Conservation (phyloP, 2,888 invertebrate species). For the Drepanosiphum platanoidis region DNA sequence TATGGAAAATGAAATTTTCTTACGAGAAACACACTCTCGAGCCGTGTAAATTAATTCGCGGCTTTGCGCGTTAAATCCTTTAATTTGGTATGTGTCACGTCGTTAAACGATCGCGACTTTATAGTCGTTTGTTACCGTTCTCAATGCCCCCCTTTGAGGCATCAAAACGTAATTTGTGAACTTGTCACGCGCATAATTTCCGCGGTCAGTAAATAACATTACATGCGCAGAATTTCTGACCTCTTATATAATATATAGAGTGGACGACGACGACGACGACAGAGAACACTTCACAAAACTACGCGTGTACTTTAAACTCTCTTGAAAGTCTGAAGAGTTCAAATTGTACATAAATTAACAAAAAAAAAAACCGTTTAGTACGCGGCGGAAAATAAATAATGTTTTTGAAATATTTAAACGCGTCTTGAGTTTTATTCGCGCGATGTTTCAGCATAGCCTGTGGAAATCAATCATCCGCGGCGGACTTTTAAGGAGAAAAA, state of each 20-base stretch:
- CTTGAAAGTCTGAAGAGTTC: too few species aligned
- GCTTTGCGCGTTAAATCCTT: conserved; percentile 30
- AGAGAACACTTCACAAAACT: too few species aligned
- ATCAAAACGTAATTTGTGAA: conserved; percentile 37
- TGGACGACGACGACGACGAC: too few species aligned
- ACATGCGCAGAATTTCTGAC: background rate
- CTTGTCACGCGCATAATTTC: background rate
- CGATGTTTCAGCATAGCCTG: too few species aligned
- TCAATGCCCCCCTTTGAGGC: background rate
- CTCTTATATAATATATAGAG: background rate
- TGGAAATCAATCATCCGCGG: too few species aligned
- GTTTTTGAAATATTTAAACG: too few species aligned
- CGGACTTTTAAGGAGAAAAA: too few species aligned
- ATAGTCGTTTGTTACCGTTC: conserved; percentile 1
- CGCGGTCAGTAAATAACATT: background rate
- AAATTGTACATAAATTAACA: too few species aligned
- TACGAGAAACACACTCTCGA: background rate
- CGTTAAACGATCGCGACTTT: background rate
- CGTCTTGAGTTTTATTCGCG: too few species aligned
- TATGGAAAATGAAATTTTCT: conserved; percentile 6
- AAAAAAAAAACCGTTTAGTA: too few species aligned
- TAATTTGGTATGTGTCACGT: background rate
- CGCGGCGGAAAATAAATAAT: too few species aligned
- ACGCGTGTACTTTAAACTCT: too few species aligned
- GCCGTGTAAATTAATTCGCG: conserved; percentile 31